Base-by-base conservation (phyloP, 2,797 vertebrate species). In the Smutsia gigantea region DNA sequence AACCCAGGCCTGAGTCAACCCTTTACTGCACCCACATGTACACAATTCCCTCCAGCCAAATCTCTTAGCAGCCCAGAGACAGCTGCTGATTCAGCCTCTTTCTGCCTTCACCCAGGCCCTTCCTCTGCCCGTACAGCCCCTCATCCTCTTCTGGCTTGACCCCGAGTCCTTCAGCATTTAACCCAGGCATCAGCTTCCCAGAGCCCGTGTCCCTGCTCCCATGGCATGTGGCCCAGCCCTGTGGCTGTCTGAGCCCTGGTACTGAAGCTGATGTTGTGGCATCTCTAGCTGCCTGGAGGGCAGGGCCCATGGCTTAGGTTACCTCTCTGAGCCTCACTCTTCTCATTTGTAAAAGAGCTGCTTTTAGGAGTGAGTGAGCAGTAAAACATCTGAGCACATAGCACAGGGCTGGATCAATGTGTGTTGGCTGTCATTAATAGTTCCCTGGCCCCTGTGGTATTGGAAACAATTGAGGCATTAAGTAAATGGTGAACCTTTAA, bases 351-450 rank as follows among this genome's bases (percentile, higher is more conserved):
- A 49, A 63, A 19, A 21, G 49, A 51, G 27, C 51, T 55, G 51
- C 51, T 82, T 63, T 53, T 5, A 10, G 31, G 74, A 27, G 17
- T 27, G 1, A 13, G 17, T 25, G 42, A 64, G 15, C 31, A 34
- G 0, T 11, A 2, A 29, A 8, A 25, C 27, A 2, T 46, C 49
- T 29, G 5, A 51, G 37, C 2, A 0, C 2, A 0, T 2, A 37
- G 59, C 27, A 21, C 37, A 21, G 7, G 39, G 49, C 29, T 11
- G 68, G 18, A 2, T 6, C 34, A 0, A 0, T 23, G 7, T 0
- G 0, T 27, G 15, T 72, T 34, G 9, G 21, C 91, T n/a, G 3
- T 14, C 39, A 1, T 2, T 4, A 12, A 13, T 17, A 63, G 18
- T 25, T 42, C 51, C 17, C 18, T 34, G 63, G 59, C 71, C 18